A percentile compares a stretch with the other conserved stretches of the same genome.
These are phyloP conservation scores for Amblyjoppa fuscipennis DNA, from an alignment of 2,888 invertebrate genomes.

Conservation along the genomic window DNA sequence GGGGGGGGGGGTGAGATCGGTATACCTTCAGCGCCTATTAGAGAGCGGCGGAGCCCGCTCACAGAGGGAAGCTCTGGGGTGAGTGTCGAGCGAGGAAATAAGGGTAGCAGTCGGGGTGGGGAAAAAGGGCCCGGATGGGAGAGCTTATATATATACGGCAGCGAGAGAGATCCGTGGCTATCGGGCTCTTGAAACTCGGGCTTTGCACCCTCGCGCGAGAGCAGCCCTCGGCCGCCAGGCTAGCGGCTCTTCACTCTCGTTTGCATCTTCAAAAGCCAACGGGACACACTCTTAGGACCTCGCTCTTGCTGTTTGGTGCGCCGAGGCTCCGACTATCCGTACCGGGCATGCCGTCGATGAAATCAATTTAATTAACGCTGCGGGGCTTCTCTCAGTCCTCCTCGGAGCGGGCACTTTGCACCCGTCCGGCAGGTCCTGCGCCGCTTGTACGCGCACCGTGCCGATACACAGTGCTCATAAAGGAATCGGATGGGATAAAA, in stretches of 20 bases:
- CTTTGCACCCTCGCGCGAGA: slow-evolving; percentile 24
- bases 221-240: slow-evolving; percentile 16
- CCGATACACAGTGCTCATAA: slow-evolving; percentile 46
- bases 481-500: slow-evolving; percentile 35
- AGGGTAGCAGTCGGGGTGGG: not conserved
- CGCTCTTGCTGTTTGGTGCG: not conserved
- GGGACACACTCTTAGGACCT: slow-evolving; percentile 6
- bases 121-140: not conserved
- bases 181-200: slow-evolving; percentile 11
- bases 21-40: slow-evolving; percentile 21
- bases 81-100: slow-evolving; percentile 4
- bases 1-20: not conserved
- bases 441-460: not conserved
- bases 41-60: not conserved
- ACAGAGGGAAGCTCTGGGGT: not conserved
- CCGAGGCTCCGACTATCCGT: not conserved
- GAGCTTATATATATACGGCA: not conserved
- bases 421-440: not conserved
- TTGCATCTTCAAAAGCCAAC: slow-evolving; percentile 49
- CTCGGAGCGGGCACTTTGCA: slow-evolving; percentile 42
- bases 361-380: slow-evolving; percentile 67
- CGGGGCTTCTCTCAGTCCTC: not conserved
- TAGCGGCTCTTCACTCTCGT: slow-evolving; percentile 53
- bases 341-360: slow-evolving; percentile 44
- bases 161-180: slow-evolving; percentile 11